Base-by-base conservation (phyloP, 2,113 vertebrate genomes). In the Manacus vitellinus region DNA sequence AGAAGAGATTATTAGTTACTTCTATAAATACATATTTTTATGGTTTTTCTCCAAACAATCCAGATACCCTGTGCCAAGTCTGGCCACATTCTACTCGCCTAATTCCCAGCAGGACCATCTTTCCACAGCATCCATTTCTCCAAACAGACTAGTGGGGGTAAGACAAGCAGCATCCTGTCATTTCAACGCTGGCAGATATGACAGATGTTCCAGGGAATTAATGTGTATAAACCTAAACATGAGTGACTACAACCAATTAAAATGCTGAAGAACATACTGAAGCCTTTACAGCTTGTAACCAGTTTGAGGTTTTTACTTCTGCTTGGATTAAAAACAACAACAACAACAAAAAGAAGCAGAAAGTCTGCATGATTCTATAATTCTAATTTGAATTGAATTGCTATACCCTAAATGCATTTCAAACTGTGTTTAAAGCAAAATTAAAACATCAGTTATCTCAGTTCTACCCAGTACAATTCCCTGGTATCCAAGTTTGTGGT, bases 191-290 rank as follows among this genome's bases (percentile, higher is more conserved):
- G 39, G 67, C 80, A 74, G 52, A 58, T 30, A 44, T 0, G n/a
- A 65, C 89, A 96, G 93, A 95, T 91, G 92, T 80, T 74, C 4
- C 25, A 72, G 81, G 52, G 85, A 92, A 83, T 74, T 81, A 82
- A 90, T 5, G 43, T 10, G 12, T 17, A 55, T 13, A 77, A 88
- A 85, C 58, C 71, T 55, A 43, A 88, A 63, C 24, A 14, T 22
- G 30, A 7, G 23, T 20, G 56, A 41, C 65, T 70, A 37, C 46
- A 10, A 62, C 22, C 88, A 87, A 56, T 72, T 92, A 49, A 83
- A 71, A 66, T 12, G 75, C 85, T 41, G 3, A 77, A 30, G 79
- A 58, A 54, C 33, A 5, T 6, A 19, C 19, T 7, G 49, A 77
- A 72, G 21, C 59, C 27, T 3, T 25, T 78, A 11, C 35, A 81